Conservation (phyloP, 2,113 vertebrate genomes). For the Monopterus albus region DNA sequence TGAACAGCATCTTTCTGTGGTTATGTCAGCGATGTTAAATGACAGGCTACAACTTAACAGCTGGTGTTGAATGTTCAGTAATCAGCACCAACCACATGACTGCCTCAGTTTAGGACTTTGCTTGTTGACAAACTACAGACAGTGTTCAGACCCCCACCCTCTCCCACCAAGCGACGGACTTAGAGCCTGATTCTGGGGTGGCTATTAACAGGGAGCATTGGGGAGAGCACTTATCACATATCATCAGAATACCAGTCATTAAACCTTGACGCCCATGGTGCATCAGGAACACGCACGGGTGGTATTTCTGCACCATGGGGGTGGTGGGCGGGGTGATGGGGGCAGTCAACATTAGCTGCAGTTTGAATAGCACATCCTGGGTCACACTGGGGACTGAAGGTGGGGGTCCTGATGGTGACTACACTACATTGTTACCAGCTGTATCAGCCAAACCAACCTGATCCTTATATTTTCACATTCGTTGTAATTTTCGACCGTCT, state of each 20-base stretch:
- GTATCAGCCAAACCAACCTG: too few species aligned
- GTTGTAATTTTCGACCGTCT: too few species aligned
- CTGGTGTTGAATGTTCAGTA: slow-evolving; percentile 17
- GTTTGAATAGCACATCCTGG: slow-evolving; percentile 5
- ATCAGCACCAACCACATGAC: slow-evolving; percentile 10
- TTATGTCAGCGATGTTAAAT: not conserved
- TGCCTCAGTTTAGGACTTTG: slow-evolving; percentile 32
- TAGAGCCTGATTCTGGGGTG: slow-evolving; percentile 54
- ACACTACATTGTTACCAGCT: too few species aligned
- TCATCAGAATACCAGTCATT: slow-evolving; percentile 71
- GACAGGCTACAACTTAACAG: not conserved
- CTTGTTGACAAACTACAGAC: slow-evolving; percentile 41
- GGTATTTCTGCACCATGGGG: slow-evolving; percentile 40
- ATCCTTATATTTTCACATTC: too few species aligned
- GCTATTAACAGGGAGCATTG: slow-evolving; percentile 59
- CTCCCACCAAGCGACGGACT: not conserved
- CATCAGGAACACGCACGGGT: slow-evolving; percentile 46
- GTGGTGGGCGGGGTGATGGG: not conserved
- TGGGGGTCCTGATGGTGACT: too few species aligned
- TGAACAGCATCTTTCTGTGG: not conserved
- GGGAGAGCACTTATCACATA: slow-evolving; percentile 60
- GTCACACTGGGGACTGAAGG: not conserved
- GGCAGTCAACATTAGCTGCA: slow-evolving; percentile 19
- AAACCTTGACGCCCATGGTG: slow-evolving; percentile 47
- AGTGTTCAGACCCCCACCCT: not conserved